Percentiles rank a stretch among this genome's conserved stretches.
Evolutionary conservation across 2,797 vertebrate genomes (phyloP).

Genomic region (Crax fasciolata): DNA sequence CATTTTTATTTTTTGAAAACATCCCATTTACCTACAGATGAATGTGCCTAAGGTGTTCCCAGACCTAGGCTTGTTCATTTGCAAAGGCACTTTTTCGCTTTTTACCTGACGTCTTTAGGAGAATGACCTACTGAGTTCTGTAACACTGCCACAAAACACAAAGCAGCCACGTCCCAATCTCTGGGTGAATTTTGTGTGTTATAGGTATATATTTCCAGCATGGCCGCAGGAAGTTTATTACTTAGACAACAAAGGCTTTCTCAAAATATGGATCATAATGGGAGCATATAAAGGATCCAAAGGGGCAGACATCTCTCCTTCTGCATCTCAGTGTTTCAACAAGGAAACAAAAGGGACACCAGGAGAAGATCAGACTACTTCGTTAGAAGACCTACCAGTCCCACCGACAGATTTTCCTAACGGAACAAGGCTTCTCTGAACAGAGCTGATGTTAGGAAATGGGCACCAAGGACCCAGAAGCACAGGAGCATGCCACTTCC

Average conservation of each 20-base stretch:
- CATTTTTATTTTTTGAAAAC: not conserved
- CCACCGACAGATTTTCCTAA: not conserved
- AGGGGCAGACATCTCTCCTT: not conserved
- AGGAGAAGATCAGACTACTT: not conserved
- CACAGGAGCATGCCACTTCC: not conserved
- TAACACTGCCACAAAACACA: not conserved
- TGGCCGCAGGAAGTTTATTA: not conserved
- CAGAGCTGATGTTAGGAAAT: not conserved
- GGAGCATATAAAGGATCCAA: not conserved
- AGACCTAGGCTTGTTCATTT: not conserved
- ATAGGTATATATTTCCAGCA: not conserved
- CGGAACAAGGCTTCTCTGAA: not conserved
- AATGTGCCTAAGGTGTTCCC: not conserved
- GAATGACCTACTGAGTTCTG: not conserved
- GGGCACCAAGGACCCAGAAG: not conserved
- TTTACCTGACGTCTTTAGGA: not conserved
- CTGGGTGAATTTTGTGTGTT: not conserved
- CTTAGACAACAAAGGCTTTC: not conserved
- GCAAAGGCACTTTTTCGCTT: not conserved
- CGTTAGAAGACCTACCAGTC: not conserved
- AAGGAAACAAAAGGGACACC: not conserved
- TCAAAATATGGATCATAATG: not conserved
- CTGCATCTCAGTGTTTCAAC: not conserved
- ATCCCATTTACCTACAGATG: not conserved
- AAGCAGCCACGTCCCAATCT: fast-evolving